Evolutionary conservation across 1,140 invertebrate genomes (phyloP), one percentile per base, ranked within the genome.

Genomic region (Carposina sasakii): DNA sequence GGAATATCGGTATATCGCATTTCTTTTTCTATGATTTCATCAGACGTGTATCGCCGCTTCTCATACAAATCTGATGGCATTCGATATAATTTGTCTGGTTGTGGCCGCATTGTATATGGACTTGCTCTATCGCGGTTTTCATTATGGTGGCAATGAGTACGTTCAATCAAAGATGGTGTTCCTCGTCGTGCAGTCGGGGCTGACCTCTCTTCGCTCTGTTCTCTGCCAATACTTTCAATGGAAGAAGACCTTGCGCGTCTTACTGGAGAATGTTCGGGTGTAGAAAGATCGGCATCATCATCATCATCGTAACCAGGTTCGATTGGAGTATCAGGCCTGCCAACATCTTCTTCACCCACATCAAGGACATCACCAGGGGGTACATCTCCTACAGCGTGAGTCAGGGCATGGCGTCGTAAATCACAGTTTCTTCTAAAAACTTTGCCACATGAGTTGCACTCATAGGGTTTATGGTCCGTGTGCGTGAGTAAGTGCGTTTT

Each of bases 401-500:
- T 96, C 23, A 95, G 71, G 8, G 92, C 93, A 75, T 96, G 95
- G 43, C 94, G 86, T 37, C 94, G 85, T 5, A 96, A 85, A 71
- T 96, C 94, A 75, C 94, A 96, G 69, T 95, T 95, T 44, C 93
- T 87, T 33, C 93, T 87, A 67, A 95, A 96, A 0, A 95, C 93
- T 66, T 96, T 96, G 22, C 93, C 93, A 66, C 96, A 98, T 0
- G 92, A 91, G 46, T 91, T 92, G 68, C 96, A 98, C 67, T 97
- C 93, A 85, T 97, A 97, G 0, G 96, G 96, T 69, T 97, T 97
- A 83, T 96, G 94, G 65, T 97, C 96, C 6, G 96, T 98, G 79
- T 98, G 96, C 0, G 96, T 98, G 13, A 97, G 87, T n/a, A 97
- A 87, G 81, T 98, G 96, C 0, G 95, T 97, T 74, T 97, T 96